phyloP scores from a whole-genome alignment of 2,797 vertebrate species.

The Poecile montanus region DNA sequence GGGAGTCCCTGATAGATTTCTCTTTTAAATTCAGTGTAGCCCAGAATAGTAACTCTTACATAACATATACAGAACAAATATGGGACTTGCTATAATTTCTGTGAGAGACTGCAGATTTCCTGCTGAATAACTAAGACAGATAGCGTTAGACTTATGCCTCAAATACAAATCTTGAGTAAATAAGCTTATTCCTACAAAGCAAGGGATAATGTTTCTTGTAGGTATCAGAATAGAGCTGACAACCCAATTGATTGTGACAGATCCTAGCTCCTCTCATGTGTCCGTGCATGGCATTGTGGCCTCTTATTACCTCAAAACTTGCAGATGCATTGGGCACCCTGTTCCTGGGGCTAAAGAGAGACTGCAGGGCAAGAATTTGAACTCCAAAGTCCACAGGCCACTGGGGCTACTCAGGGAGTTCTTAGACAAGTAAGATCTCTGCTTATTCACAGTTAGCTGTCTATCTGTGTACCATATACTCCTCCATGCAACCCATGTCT shows the following conservation, averaged over 20 bases:
- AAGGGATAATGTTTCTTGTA: background rate
- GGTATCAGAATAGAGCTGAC: background rate
- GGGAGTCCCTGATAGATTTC: conserved; percentile 47
- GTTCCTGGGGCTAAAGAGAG: background rate
- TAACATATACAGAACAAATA: conserved; percentile 51
- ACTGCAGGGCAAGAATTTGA: background rate
- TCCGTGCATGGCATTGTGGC: background rate
- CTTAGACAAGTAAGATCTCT: background rate
- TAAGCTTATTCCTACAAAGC: conserved; percentile 9
- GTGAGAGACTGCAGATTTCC: conserved; percentile 36
- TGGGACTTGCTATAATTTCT: conserved; percentile 27
- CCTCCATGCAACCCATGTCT: background rate
- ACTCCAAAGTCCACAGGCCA: background rate
- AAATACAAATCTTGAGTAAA: conserved; percentile 1
- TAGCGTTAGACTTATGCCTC: background rate
- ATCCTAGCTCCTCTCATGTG: background rate
- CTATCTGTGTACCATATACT: background rate
- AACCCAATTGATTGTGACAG: background rate
- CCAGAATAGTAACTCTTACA: conserved; percentile 48
- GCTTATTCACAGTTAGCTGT: background rate
- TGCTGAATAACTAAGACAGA: conserved; percentile 10
- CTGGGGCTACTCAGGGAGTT: background rate
- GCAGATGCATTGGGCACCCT: background rate
- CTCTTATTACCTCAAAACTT: background rate
- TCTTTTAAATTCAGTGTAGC: conserved; percentile 50